phyloP scores from a whole-genome alignment of 2,113 vertebrate species.

The Phylloscopus trochilus region DNA sequence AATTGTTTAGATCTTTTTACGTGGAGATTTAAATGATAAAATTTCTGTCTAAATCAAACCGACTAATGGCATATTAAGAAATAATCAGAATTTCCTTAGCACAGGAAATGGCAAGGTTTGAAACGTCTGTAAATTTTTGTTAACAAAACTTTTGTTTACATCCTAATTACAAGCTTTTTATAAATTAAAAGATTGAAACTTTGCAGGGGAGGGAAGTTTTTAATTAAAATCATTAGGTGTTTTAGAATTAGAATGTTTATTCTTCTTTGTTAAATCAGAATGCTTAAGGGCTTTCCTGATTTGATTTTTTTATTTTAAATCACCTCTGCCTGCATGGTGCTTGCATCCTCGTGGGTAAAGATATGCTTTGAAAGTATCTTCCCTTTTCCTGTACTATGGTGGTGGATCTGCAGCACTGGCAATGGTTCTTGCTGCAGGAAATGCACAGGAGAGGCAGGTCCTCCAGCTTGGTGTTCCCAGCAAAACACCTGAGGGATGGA shows the following conservation, averaged over 20 bases:
- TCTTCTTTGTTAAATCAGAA: not conserved
- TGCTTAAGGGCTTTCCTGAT: not conserved
- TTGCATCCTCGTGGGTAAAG: not conserved
- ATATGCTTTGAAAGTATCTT: not conserved
- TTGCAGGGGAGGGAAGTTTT: not conserved
- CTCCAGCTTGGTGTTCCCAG: accelerated
- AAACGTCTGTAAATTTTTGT: not conserved
- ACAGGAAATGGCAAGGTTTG: not conserved
- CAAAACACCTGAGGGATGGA: accelerated
- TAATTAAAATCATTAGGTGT: not conserved
- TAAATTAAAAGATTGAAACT: not conserved
- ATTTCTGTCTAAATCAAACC: not conserved
- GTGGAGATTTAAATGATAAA: not conserved
- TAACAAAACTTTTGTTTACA: not conserved
- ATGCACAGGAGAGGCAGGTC: accelerated
- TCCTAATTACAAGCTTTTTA: not conserved
- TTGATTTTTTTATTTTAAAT: not conserved
- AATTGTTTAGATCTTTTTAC: not conserved
- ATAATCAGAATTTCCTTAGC: not conserved
- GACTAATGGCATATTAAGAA: not conserved
- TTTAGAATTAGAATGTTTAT: not conserved
- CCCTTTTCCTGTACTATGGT: not conserved
- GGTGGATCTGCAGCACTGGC: not conserved
- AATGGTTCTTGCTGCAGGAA: not conserved
- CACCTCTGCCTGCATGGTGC: not conserved